These are phyloP conservation scores for Sympetrum striolatum DNA, from an alignment of 2,888 invertebrate genomes.

Conservation along the genomic window DNA sequence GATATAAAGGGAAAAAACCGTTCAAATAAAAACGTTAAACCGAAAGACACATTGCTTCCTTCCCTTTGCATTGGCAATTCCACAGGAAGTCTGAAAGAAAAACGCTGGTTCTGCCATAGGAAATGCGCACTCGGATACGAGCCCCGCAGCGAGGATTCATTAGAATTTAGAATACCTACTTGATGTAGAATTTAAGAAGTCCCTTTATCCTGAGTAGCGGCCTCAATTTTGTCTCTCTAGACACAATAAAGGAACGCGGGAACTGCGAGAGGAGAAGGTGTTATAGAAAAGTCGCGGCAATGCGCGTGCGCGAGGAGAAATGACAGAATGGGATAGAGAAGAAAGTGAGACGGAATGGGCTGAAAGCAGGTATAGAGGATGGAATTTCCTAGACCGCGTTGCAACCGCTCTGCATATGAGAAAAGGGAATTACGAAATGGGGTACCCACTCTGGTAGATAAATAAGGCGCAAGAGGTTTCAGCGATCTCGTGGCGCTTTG, in stretches of 20 bases:
- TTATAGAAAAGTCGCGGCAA: not conserved
- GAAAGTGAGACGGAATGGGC: not conserved
- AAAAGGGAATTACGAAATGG: too few relatives aligned
- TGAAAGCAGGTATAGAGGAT: not conserved
- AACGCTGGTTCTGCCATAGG: not conserved
- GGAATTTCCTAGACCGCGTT: not conserved
- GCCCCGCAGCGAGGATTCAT: conserved; percentile 33
- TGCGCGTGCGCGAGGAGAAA: not conserved
- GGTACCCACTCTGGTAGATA: too few relatives aligned
- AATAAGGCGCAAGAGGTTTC: too few relatives aligned
- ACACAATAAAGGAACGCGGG: conserved; percentile 33
- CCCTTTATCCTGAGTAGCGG: not conserved
- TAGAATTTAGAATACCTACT: conserved; percentile 43
- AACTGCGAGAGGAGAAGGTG: not conserved
- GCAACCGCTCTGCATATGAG: too few relatives aligned
- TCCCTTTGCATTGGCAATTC: not conserved
- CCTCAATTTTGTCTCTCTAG: conserved; percentile 28
- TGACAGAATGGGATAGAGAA: not conserved
- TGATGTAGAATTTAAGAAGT: conserved; percentile 29
- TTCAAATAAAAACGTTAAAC: not conserved
- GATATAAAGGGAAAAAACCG: not conserved
- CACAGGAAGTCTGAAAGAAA: not conserved
- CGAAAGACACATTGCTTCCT: conserved; percentile 32
- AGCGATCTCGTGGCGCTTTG: too few relatives aligned
- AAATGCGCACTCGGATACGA: not conserved